Conservation (phyloP, 2,797 vertebrate species). For the Epinephelus awoara region DNA sequence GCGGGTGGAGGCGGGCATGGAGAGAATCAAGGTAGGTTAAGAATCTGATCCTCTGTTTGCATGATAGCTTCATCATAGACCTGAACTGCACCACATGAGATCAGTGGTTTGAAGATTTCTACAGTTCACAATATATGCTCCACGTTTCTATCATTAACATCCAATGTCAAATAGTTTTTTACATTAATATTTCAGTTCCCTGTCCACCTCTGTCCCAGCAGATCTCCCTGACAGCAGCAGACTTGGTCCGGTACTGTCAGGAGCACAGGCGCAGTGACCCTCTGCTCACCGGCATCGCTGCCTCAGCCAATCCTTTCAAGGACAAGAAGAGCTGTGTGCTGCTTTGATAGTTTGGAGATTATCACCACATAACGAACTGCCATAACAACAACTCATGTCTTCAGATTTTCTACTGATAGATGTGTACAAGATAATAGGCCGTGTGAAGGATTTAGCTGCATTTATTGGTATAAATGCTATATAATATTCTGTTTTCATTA, state of each 20-base stretch:
- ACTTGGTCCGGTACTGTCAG: constrained; percentile 88
- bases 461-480: too few relatives aligned
- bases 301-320: constrained; percentile 90
- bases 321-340: constrained; percentile 89
- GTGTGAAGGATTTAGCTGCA: too few relatives aligned
- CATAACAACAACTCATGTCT: background rate
- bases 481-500: too few relatives aligned
- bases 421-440: background rate
- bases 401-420: background rate
- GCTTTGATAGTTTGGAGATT: constrained; percentile 68
- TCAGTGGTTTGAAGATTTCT: background rate
- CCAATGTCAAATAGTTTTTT: too few relatives aligned
- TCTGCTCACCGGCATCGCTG: constrained; percentile 87
- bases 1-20: constrained; percentile 84
- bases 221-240: constrained; percentile 88
- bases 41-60: background rate
- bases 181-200: background rate
- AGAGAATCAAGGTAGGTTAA: constrained; percentile 87
- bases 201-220: constrained; percentile 55
- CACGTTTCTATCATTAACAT: background rate
- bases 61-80: background rate
- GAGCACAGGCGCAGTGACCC: constrained; percentile 88
- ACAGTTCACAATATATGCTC: background rate
- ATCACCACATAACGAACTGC: background rate
- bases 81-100: background rate